phyloP scores from a whole-genome alignment of 1,140 invertebrate genomes.

The Hyphantria cunea region DNA sequence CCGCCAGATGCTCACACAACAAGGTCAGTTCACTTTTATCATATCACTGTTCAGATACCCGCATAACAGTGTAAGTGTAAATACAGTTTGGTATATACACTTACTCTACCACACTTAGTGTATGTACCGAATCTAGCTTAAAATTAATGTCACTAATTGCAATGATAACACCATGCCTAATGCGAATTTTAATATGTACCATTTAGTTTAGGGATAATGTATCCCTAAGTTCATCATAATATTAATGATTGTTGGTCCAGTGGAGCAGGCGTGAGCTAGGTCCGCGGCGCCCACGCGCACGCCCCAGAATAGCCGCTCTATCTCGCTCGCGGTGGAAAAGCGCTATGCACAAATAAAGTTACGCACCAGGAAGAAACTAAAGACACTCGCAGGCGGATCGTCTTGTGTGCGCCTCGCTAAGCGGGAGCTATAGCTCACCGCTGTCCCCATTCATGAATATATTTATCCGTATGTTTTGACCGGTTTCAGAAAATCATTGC shows the following conservation, averaged over 20 bases:
- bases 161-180: constrained; percentile 22
- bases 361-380: constrained; percentile 63
- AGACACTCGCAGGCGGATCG: constrained; percentile 53
- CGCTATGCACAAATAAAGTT: constrained; percentile 73
- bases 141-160: constrained; percentile 7
- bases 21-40: constrained; percentile 83
- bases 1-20: constrained; percentile 89
- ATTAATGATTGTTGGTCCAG: constrained; percentile 1
- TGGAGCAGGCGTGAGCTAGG: constrained; percentile 29
- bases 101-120: neutral
- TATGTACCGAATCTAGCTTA: constrained; percentile 10
- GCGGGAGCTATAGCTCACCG: neutral
- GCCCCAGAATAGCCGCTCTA: constrained; percentile 71
- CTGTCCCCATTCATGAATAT: neutral
- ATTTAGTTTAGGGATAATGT: neutral
- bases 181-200: constrained; percentile 34
- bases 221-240: constrained; percentile 22
- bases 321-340: constrained; percentile 66
- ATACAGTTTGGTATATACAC: neutral
- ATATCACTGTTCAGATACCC: too few species aligned
- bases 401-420: constrained; percentile 35
- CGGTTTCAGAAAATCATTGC: too few species aligned
- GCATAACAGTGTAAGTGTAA: too few species aligned
- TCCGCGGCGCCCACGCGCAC: constrained; percentile 55
- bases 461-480: neutral